Evolutionary conservation across 2,797 vertebrate genomes (phyloP).

Genomic region (Bradypus variegatus): DNA sequence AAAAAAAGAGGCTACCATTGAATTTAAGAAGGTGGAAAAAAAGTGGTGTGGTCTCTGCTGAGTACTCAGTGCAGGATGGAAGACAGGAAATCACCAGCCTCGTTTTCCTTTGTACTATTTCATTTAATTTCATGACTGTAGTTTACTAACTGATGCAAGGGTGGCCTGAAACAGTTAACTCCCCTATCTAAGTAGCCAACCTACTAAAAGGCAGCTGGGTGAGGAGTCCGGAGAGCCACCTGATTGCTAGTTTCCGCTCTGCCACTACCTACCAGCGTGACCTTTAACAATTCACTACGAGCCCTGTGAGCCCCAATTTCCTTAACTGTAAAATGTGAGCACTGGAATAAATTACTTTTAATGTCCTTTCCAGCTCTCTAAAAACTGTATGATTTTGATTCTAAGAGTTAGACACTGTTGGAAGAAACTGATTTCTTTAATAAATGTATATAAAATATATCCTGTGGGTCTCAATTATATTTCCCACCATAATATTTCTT

Average conservation of each 20-base stretch:
- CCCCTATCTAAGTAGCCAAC: too few relatives aligned
- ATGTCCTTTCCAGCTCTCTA: neutral
- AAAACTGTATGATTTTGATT: slow-evolving; percentile 31
- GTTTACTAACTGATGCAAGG: accelerated
- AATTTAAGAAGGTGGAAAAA: neutral
- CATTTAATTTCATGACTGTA: neutral
- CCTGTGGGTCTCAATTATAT: slow-evolving; percentile 24
- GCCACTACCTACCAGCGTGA: neutral
- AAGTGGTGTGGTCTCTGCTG: neutral
- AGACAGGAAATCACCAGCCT: neutral
- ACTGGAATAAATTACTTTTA: neutral
- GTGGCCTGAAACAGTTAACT: neutral
- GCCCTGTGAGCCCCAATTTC: neutral
- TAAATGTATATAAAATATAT: slow-evolving; percentile 40
- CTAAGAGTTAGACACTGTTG: neutral
- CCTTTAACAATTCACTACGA: neutral
- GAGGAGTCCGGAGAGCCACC: neutral
- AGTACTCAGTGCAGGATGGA: neutral
- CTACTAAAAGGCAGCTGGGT: neutral
- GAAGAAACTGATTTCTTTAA: slow-evolving; percentile 27
- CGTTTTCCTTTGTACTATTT: neutral
- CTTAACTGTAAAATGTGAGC: slow-evolving; percentile 8
- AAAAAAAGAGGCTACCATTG: neutral
- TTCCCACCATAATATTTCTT: slow-evolving; percentile 28
- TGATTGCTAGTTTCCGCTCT: neutral